Base-by-base conservation (phyloP, 2,888 invertebrate species). In the Choreutis nemorana region DNA sequence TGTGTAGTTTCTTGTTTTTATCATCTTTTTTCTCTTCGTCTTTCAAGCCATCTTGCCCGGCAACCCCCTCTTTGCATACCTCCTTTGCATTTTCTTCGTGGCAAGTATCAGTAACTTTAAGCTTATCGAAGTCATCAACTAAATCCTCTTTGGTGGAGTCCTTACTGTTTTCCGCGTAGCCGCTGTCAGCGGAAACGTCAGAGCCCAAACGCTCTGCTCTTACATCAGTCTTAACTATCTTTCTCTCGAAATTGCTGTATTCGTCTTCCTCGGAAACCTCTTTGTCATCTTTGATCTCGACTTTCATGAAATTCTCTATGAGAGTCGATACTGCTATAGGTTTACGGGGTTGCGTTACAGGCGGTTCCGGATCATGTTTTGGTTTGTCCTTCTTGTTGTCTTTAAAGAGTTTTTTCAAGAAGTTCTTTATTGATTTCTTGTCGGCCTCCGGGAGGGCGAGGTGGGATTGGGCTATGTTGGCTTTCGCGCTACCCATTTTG, bases 101-200 rank as follows among this genome's bases (percentile, higher is more conserved):
- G n/a, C n/a, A n/a, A n/a, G n/a, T n/a, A n/a, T n/a, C n/a, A n/a
- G n/a, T n/a, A n/a, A n/a, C n/a, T n/a, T n/a, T n/a, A n/a, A n/a
- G n/a, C n/a, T n/a, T n/a, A n/a, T n/a, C n/a, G n/a, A n/a, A n/a
- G n/a, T n/a, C n/a, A n/a, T n/a, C n/a, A n/a, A n/a, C n/a, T n/a
- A n/a, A n/a, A 1, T 49, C 39, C 3, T 45, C 37, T 3, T 47
- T 41, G 25, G 51, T 55, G 0, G 39, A 34, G 4, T 37, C 41
- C 5, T 30, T 23, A 5, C 35, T 31, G 23, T 51, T 52, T 2
- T 72, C 73, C 0, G 59, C 45, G 14, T 53, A 71, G 0, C 77
- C 77, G 14, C 75, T 75, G 40, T 75, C 75, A 22, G 61, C 52
- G 1, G 77, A 75, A 0, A 61, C 56, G 3, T 73, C 63, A 0